Conservation (phyloP, 2,888 invertebrate genomes). For the Macropis europaea region DNA sequence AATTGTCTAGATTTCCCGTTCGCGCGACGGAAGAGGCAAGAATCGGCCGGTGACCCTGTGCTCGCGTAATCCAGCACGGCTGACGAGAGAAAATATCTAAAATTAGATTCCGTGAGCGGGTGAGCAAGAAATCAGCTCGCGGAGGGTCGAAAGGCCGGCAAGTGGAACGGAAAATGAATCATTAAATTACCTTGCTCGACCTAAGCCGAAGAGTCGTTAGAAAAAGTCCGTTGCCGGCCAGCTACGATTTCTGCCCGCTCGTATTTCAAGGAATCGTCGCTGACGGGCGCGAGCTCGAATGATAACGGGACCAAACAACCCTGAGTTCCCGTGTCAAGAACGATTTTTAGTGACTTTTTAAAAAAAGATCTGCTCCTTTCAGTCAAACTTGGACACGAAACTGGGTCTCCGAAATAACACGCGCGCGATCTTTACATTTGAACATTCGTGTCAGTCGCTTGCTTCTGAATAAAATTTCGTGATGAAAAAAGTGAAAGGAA, state of each 20-base stretch:
- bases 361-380: too few relatives aligned
- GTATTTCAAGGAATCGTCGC: conserved; percentile 9
- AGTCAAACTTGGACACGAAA: too few relatives aligned
- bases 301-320: too few relatives aligned
- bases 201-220: neutral
- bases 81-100: conserved; percentile 33
- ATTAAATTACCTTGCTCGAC: conserved; percentile 36
- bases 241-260: neutral
- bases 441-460: too few relatives aligned
- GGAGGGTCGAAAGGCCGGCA: conserved; percentile 3
- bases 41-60: neutral
- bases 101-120: conserved; percentile 28
- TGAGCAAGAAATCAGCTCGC: conserved; percentile 26
- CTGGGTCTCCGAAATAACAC: too few relatives aligned
- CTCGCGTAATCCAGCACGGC: conserved; percentile 22
- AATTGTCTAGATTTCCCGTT: too few relatives aligned
- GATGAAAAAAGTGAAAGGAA: too few relatives aligned
- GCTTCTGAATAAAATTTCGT: too few relatives aligned
- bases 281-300: too few relatives aligned
- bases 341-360: too few relatives aligned
- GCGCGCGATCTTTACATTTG: too few relatives aligned
- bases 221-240: neutral
- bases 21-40: neutral
- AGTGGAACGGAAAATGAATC: conserved; percentile 30
- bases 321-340: too few relatives aligned